A percentile compares a stretch with the other conserved stretches of the same genome.
phyloP scores from a whole-genome alignment of 2,797 vertebrate species.

The Thamnophis elegans region DNA sequence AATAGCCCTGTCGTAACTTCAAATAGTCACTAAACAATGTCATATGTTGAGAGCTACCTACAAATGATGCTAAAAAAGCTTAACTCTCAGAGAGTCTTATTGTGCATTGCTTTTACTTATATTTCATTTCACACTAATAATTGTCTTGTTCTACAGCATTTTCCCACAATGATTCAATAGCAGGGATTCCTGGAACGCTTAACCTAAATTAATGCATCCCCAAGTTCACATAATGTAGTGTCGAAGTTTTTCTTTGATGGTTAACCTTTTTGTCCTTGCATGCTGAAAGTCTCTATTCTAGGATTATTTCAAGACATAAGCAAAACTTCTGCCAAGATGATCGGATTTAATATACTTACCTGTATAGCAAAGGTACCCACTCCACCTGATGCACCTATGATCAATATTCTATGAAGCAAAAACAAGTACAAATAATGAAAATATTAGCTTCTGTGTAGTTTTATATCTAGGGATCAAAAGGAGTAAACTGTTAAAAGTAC shows the following conservation, averaged over 20 bases:
- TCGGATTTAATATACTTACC: constrained; percentile 72
- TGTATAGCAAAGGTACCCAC: constrained; percentile 94
- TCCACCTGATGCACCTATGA: constrained; percentile 93
- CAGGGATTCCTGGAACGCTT: background rate
- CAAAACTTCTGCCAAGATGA: background rate
- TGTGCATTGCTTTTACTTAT: background rate
- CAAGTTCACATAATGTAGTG: background rate
- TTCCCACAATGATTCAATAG: background rate
- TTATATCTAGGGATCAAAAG: background rate
- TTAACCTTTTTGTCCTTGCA: too few species aligned
- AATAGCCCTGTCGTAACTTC: background rate
- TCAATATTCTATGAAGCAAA: constrained; percentile 80
- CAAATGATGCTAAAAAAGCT: background rate
- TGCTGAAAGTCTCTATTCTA: background rate
- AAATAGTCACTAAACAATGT: background rate
- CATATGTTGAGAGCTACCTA: background rate
- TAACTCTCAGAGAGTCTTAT: background rate
- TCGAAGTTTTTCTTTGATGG: background rate
- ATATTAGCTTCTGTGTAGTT: background rate
- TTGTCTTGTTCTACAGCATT: background rate
- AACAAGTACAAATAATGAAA: constrained; percentile 38
- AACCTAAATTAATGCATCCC: background rate
- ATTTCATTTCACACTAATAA: background rate
- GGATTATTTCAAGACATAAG: background rate
- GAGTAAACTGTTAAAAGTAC: background rate